Conservation (phyloP, 2,888 invertebrate species). For the Drosophila anomalata region DNA sequence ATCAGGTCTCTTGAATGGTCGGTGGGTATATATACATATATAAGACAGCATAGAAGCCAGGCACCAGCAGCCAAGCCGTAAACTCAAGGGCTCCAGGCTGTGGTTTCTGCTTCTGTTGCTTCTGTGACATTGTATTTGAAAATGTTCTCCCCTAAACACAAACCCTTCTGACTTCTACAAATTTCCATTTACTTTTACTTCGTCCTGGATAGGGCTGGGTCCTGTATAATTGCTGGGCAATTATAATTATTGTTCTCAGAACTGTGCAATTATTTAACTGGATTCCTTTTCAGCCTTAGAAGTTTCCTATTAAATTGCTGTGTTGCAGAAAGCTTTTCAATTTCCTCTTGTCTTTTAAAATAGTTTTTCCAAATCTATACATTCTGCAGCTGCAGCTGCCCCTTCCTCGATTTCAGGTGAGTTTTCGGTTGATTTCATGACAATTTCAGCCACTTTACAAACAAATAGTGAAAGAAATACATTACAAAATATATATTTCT, state of each 20-base stretch:
- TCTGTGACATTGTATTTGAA: conserved; percentile 44
- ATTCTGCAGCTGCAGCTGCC: neutral
- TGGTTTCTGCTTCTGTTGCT: conserved; percentile 19
- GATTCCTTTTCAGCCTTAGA: conserved; percentile 14
- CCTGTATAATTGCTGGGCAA: conserved; percentile 10
- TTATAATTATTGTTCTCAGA: conserved; percentile 43
- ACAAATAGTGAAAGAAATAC: neutral
- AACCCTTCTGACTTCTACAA: neutral
- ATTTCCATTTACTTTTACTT: conserved; percentile 1
- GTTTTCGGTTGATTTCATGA: neutral
- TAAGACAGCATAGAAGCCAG: neutral
- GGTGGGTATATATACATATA: neutral
- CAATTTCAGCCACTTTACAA: conserved; percentile 3
- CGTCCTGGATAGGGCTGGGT: neutral
- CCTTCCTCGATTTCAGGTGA: neutral
- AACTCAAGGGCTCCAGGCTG: conserved; percentile 25
- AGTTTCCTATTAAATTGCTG: conserved; percentile 31
- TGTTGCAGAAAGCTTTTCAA: conserved; percentile 54
- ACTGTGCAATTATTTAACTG: conserved; percentile 43
- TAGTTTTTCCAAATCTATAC: neutral
- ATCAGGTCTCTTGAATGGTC: conserved; percentile 5
- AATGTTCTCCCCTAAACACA: conserved; percentile 26
- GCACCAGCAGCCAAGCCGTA: conserved; percentile 28
- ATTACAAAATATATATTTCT: neutral
- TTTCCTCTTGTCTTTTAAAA: conserved; percentile 43